Evolutionary conservation across 2,113 vertebrate genomes (phyloP), one percentile per base, ranked within the genome.

Genomic region (Suncus etruscus): DNA sequence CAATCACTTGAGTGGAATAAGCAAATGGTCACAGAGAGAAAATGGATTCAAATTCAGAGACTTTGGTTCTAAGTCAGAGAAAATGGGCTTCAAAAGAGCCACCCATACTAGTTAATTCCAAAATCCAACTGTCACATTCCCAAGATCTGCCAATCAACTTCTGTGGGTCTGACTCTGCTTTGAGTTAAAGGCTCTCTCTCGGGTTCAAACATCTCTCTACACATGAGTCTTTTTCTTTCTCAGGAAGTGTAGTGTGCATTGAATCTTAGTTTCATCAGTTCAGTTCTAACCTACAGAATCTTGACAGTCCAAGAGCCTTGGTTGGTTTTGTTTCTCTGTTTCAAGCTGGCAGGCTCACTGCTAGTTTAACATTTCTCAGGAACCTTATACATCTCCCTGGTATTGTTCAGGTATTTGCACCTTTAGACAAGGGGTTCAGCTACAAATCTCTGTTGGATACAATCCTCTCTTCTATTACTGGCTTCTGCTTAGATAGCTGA

Each of bases 401-500:
- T 69, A 12, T 48, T 24, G 77, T n/a, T 87, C 54, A 50, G 11
- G 25, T n/a, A 63, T 78, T 87, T n/a, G 47, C 27, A 78, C 4
- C 15, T 31, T 69, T 69, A 87, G 39, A 81, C n/a, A 63, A 74
- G 20, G 90, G 25, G 16, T 45, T 66, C 69, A 54, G 69, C 32
- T 24, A 22, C n/a, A 70, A 47, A 63, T 58, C 15, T 84, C 72
- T 74, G 31, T 78, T 79, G 58, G 66, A 39, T 86, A n/a, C n/a
- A 77, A 95, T 70, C 6, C 72, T 24, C 45, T 69, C 65, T 50
- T 65, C 3, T 82, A 8, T 83, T 92, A 14, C 24, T 86, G 66
- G 70, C 65, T 85, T 87, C 80, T 75, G 48, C 11, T 73, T 70
- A 63, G 32, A 75, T 32, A 3, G 61, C 31, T 92, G 31, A 83